Base-by-base conservation (phyloP, 2,797 vertebrate species). In the Otolemur crassicaudatus region DNA sequence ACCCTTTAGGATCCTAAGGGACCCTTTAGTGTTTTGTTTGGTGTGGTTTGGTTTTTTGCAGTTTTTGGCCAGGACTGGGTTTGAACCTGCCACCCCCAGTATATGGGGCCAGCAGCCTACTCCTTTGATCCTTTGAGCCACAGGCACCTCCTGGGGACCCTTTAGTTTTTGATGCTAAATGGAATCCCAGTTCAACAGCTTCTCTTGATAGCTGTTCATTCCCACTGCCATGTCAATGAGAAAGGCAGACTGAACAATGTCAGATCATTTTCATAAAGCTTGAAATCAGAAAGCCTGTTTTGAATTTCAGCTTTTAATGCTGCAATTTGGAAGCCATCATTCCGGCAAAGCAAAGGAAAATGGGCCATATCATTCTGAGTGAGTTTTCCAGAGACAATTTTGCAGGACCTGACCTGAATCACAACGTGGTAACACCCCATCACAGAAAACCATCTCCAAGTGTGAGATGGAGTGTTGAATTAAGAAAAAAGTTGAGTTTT, bases 181-280 rank as follows among this genome's bases (percentile, higher is more conserved):
- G 75, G 14, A 20, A 20, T 2, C 3, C 25, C 29, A 14, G 20
- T 61, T 87, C 20, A 37, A 14, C 5, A 0, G 11, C 25, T 58
- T 29, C 43, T 58, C 12, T 29, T 17, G 2, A 7, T 17, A 43
- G 43, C 23, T 49, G 9, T 29, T 37, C 4, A 7, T 22, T 13
- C 29, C 9, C 9, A 19, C 4, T 3, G 19, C 14, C 7, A 2
- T 27, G 2, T 11, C 31, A 43, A 9, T 0, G 2, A 53, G 22
- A 20, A 29, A 9, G 60, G 29, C 37, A 76, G 3, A 31, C 16
- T 0, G 20, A 58, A 49, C 4, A 27, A 1, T 7, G 9, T 23
- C 0, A 0, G 19, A 31, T 22, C 27, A 1, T 29, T 29, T 53
- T 60, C 40, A 34, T 27, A 8, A 84, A 73, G 58, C 43, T 58